phyloP scores from a whole-genome alignment of 2,888 invertebrate genomes.

The Atethmia centrago region DNA sequence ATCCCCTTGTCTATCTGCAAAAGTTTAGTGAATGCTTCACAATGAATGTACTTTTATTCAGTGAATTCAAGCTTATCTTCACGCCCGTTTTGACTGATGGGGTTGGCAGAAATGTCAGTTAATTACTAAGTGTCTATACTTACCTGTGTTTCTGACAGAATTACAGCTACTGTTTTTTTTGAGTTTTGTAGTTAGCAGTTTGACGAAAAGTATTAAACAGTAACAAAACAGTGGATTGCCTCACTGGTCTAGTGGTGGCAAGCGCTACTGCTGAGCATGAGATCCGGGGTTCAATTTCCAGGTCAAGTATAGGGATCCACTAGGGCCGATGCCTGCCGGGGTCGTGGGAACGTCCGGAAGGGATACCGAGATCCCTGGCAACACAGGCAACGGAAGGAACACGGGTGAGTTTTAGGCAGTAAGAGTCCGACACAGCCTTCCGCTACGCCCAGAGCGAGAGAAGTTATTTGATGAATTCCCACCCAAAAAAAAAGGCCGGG shows the following conservation, averaged over 20 bases:
- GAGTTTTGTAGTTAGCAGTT: not conserved
- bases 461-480: no score
- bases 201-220: not conserved
- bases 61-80: slow-evolving; percentile 48
- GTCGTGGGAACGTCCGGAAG: no score
- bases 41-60: slow-evolving; percentile 27
- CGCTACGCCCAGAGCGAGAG: no score
- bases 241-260: not conserved
- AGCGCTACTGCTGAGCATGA: not conserved
- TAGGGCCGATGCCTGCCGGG: no score
- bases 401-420: no score
- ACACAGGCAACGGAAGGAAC: no score
- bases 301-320: no score
- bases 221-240: not conserved
- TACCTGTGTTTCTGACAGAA: not conserved
- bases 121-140: not conserved
- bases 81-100: slow-evolving; percentile 45
- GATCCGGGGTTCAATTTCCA: not conserved
- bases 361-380: no score
- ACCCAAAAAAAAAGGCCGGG: no score
- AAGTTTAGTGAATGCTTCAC: slow-evolving; percentile 36
- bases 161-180: not conserved
- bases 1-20: slow-evolving; percentile 2
- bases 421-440: no score
- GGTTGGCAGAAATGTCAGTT: slow-evolving; percentile 1